Evolutionary conservation across 2,888 invertebrate species (phyloP).

Genomic region (Cecidostiba fungosa): DNA sequence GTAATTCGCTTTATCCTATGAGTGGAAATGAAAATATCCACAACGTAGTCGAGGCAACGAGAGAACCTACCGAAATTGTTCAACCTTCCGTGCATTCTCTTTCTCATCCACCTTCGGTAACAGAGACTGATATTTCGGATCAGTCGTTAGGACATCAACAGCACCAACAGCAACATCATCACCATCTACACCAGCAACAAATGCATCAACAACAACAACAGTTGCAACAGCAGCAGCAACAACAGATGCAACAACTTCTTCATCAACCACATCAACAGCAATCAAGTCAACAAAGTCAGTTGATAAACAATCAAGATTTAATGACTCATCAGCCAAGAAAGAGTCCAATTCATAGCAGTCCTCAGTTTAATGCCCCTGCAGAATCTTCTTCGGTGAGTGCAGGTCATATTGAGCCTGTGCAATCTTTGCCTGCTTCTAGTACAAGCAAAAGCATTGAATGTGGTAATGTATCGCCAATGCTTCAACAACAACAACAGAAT

Average conservation of each 20-base stretch:
- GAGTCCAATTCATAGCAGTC: conserved; percentile 71
- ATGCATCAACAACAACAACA: conserved; percentile 60
- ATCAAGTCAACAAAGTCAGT: conserved; percentile 63
- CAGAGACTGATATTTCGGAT: conserved; percentile 71
- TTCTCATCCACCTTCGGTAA: conserved; percentile 44
- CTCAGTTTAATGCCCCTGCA: conserved; percentile 69
- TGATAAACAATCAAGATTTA: conserved; percentile 65
- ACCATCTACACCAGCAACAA: conserved; percentile 62
- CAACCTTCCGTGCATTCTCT: conserved; percentile 70
- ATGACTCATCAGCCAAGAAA: conserved; percentile 66
- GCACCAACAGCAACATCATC: conserved; percentile 54
- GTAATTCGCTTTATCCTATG: conserved; percentile 73
- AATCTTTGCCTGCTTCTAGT: conserved; percentile 77
- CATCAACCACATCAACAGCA: conserved; percentile 63
- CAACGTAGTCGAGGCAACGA: conserved; percentile 74
- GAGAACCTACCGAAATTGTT: conserved; percentile 71
- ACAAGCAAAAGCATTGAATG: conserved; percentile 76
- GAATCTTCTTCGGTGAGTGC: conserved; percentile 70
- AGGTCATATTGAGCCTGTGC: conserved; percentile 74
- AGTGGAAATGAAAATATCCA: conserved; percentile 75
- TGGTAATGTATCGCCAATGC: conserved; percentile 68
- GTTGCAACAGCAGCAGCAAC: conserved; percentile 29
- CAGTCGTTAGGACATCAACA: conserved; percentile 67
- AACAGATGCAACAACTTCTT: conserved; percentile 53
- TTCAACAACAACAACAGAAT: conserved; percentile 66